Evolutionary conservation across 2,113 vertebrate genomes (phyloP), one percentile per base, ranked within the genome.

Genomic region (Cephalopholis sonnerati): DNA sequence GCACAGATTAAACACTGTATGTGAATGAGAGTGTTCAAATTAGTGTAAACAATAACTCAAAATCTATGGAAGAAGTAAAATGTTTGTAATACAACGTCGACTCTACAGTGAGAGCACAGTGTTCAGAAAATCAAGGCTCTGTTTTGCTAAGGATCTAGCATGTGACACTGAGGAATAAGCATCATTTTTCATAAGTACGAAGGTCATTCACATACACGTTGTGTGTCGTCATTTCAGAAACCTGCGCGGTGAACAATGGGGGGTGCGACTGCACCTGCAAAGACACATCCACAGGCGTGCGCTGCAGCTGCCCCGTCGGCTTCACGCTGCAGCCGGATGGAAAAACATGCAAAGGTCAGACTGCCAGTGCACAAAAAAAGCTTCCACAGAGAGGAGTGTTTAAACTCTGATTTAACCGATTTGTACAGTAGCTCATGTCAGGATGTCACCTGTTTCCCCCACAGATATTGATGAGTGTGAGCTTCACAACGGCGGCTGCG

Each of bases 251-350:
- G 63, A 99, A 99, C 91, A 99, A 99, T 0, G 98, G 98, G 0
- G 98, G 98, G 81, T 99, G 98, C 18, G 98, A 99, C 91, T 98
- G 97, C 62, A 99, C 97, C 5, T 99, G 98, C 77, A 99, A 99
- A 84, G 98, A 99, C 88, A 99, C 98, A 16, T 97, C 98, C 0
- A 99, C 98, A 0, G 98, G 98, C 0, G 98, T 99, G 63, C 98
- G 97, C 93, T 99, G 98, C 93, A 99, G 97, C 89, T 99, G 98
- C 89, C 98, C 98, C 0, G 85, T 97, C 0, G 98, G 98, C 73
- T 99, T 99, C 93, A 98, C 95, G 0, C 96, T 99, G 81, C 98
- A 99, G 95, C 91, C 96, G 16, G 98, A 99, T 86, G 97, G 95
- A 75, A 99, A 99, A 92, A 97, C 97, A 0, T 99, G 98, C 92